Evolutionary conservation across 2,113 vertebrate genomes (phyloP), one percentile per base, ranked within the genome.

Genomic region (Menura novaehollandiae): DNA sequence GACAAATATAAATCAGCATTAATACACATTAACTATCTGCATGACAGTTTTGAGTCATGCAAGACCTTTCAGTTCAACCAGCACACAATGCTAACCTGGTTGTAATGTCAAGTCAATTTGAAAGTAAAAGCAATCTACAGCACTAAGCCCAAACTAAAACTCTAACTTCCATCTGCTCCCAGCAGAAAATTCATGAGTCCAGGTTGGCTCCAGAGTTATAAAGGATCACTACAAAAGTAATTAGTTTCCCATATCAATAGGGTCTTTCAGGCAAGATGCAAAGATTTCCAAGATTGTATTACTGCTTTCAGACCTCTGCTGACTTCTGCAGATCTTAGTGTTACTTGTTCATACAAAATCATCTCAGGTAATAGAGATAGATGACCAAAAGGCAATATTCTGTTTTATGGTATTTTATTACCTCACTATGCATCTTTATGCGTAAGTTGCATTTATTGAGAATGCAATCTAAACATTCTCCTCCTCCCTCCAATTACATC

Each of bases 381-480:
- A 78, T 41, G 8, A 74, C 21, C 56, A 82, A 72, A 63, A 89
- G 13, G 27, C 5, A 67, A 2, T 21, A 41, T 6, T 85, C 27
- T 28, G 5, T 56, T 83, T 73, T 17, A 63, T 9, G 78, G 21
- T 12, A 13, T 21, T 49, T 74, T 89, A 58, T 73, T 76, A 89
- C 27, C 30, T 46, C 19, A 67, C 2, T 28, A 39, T 18, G 7
- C 15, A 52, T 26, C 15, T 90, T 74, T 71, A 23, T 3, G 7
- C 0, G 0, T 49, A 81, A 72, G 1, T 0, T 72, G 53, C 47
- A 32, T 76, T 91, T 73, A 76, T 1, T 49, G 37, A 82, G 37
- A 69, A 63, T 52, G 23, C 30, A 60, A 78, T 28, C 22, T 63
- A 35, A 86, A 84, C 33, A 58, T 44, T 79, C 62, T 92, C 56